Evolutionary conservation across 2,888 invertebrate species (phyloP).

Genomic region (Julus scanicus): DNA sequence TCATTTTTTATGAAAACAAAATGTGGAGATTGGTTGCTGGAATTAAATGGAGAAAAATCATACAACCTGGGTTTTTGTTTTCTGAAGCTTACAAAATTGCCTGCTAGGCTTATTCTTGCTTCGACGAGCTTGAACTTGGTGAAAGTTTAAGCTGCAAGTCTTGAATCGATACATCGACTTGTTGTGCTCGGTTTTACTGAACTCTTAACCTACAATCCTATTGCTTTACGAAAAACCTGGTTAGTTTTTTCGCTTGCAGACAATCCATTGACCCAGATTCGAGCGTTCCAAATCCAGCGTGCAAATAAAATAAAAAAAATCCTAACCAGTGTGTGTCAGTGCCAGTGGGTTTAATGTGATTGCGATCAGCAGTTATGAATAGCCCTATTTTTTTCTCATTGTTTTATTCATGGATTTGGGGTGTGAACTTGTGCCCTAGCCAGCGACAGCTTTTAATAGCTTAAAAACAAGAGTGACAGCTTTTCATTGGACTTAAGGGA

Average conservation of each 20-base stretch:
- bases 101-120: not conserved
- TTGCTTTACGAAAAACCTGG: not conserved
- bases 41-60: too few relatives aligned
- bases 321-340: not conserved
- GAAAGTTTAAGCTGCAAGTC: not conserved
- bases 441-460: not conserved
- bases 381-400: not conserved
- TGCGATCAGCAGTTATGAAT: not conserved
- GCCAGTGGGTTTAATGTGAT: not conserved
- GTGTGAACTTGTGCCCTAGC: conserved; percentile 1
- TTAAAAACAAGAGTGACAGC: not conserved
- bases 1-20: too few relatives aligned
- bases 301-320: not conserved
- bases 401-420: not conserved
- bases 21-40: too few relatives aligned
- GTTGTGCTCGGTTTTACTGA: not conserved
- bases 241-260: not conserved
- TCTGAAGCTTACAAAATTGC: not conserved
- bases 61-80: not conserved
- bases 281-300: not conserved
- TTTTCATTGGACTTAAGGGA: not conserved
- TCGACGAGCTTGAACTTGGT: not conserved
- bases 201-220: conserved; percentile 14
- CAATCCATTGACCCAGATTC: conserved; percentile 21
- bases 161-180: not conserved